These are phyloP conservation scores for Drosophila ercepeae DNA, from an alignment of 1,140 invertebrate species.

Conservation along the genomic window DNA sequence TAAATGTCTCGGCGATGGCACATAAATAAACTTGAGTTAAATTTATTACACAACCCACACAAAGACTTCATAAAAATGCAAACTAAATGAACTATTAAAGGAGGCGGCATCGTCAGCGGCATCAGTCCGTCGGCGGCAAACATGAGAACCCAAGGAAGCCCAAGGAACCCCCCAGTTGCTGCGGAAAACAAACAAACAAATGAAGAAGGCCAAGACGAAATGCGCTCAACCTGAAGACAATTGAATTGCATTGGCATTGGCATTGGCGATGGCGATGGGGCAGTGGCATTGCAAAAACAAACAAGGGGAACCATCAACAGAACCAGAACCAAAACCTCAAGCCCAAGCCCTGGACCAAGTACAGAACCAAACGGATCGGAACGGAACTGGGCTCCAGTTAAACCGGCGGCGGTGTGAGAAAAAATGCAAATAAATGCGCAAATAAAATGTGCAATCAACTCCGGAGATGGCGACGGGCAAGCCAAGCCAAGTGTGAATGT, in stretches of 20 bases:
- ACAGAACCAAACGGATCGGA: neutral
- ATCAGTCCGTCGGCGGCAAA: constrained; percentile 52
- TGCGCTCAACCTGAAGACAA: constrained; percentile 64
- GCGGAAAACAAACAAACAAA: constrained; percentile 58
- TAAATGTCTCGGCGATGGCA: constrained; percentile 78
- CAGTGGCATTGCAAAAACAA: constrained; percentile 34
- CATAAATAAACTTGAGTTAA: constrained; percentile 81
- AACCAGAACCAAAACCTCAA: neutral
- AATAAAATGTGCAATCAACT: constrained; percentile 82
- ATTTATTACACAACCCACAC: constrained; percentile 82
- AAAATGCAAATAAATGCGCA: constrained; percentile 82
- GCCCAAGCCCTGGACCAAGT: neutral
- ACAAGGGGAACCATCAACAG: constrained; percentile 16
- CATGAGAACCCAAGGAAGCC: constrained; percentile 56
- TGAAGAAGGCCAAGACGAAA: constrained; percentile 50
- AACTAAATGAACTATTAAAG: constrained; percentile 82
- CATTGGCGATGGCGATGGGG: constrained; percentile 13
- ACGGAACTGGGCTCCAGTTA: constrained; percentile 2
- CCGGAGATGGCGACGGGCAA: constrained; percentile 61
- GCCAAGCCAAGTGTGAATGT: constrained; percentile 73
- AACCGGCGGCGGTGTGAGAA: constrained; percentile 65
- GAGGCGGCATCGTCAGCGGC: constrained; percentile 41
- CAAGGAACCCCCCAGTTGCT: constrained; percentile 40
- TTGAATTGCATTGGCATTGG: constrained; percentile 70
- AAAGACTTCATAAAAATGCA: constrained; percentile 82